These are phyloP conservation scores for Drosophila parvula DNA, from an alignment of 1,140 invertebrate genomes.

Conservation along the genomic window DNA sequence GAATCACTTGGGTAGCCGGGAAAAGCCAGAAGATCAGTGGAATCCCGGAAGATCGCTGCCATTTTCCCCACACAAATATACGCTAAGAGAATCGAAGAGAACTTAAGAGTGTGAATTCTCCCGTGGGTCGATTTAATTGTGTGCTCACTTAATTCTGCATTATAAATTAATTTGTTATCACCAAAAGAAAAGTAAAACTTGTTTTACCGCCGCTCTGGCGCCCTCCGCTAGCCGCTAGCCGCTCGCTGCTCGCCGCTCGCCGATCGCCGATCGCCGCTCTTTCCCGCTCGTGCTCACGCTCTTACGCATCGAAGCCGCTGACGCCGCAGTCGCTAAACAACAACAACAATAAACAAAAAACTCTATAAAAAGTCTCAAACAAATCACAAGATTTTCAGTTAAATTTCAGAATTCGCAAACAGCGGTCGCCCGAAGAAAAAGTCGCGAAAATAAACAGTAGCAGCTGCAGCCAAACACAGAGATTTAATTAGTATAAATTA, in stretches of 20 bases:
- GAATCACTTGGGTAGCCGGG: slow-evolving; percentile 45
- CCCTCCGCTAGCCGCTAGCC: not conserved
- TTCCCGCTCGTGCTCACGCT: slow-evolving; percentile 33
- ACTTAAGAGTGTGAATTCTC: slow-evolving; percentile 3
- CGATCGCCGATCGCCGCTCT: slow-evolving; percentile 26
- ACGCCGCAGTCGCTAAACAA: slow-evolving; percentile 34
- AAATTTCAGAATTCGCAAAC: slow-evolving; percentile 77
- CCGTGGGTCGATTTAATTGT: not conserved
- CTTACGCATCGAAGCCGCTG: slow-evolving; percentile 43
- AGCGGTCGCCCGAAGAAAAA: slow-evolving; percentile 52
- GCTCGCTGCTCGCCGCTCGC: slow-evolving; percentile 1
- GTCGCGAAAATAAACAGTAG: slow-evolving; percentile 5
- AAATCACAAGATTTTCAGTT: slow-evolving; percentile 84
- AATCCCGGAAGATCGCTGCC: not conserved
- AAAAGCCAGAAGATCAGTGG: slow-evolving; percentile 25
- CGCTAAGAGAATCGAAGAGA: slow-evolving; percentile 2
- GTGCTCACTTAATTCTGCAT: slow-evolving; percentile 43
- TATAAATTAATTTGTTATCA: slow-evolving; percentile 81
- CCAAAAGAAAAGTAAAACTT: slow-evolving; percentile 48
- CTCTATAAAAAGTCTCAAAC: slow-evolving; percentile 82
- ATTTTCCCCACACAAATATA: not conserved
- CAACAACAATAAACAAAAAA: slow-evolving; percentile 27
- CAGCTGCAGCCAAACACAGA: slow-evolving; percentile 6
- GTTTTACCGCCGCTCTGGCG: slow-evolving; percentile 24
- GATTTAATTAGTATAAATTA: slow-evolving; percentile 41